Evolutionary conservation across 2,888 invertebrate species (phyloP), one percentile per base, ranked within the genome.

Genomic region (Dichetophora obliterata): DNA sequence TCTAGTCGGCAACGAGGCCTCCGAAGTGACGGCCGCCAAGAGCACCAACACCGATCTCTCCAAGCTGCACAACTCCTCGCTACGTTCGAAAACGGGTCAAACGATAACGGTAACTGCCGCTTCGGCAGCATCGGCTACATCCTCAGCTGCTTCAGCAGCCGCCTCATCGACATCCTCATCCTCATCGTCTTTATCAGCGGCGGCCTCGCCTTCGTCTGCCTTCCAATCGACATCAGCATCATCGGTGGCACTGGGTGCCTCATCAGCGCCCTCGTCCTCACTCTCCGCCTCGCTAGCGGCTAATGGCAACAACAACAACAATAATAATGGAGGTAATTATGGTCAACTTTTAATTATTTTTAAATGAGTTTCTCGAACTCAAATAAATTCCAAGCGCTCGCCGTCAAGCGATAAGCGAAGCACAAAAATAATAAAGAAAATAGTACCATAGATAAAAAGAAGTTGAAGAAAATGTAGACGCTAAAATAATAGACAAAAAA

Each of bases 1-100:
- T 84, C 91, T 95, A 87, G 95, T 96, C 83, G 94, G 93, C 85
- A 95, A 94, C 84, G 95, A 95, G 88, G 94, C 93, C 83, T 90
- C 93, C 80, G 94, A 94, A 89, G 91, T 93, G 83, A 86, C 89
- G 81, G 92, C 94, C 78, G 92, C 94, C 77, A 95, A 95, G 90
- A 91, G 93, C 81, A 91, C 93, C 84, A 92, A 93, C 82, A 91
- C 93, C 81, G 92, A 91, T 85, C 94, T 95, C 90, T 93, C 93
- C 86, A 94, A 95, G 83, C 90, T 94, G 82, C 91, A 93, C 83
- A 92, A 91, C 85, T 90, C 92, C 88, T 91, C 92, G 82, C 92
- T 93, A 87, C 92, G 93, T 85, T 91, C 92, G 85, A 91, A 88
- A 83, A 85, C 86, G 75, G 88, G 88, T 83, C 88, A 88, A 83